Evolutionary conservation across 2,113 vertebrate genomes (phyloP).

Genomic region (Setophaga coronata): DNA sequence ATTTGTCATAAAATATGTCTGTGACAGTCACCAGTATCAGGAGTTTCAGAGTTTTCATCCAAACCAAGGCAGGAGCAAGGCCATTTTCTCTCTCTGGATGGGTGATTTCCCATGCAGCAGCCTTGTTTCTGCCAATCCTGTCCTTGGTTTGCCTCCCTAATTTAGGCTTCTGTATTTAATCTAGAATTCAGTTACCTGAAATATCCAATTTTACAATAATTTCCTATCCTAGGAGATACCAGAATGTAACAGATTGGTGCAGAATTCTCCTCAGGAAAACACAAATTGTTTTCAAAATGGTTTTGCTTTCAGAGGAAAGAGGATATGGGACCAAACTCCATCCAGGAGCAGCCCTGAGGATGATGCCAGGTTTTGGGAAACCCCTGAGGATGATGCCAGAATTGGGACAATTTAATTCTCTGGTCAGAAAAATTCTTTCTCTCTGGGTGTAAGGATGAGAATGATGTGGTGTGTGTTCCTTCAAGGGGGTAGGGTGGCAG

Average conservation of each 20-base stretch:
- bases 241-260: background rate
- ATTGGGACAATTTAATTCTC: background rate
- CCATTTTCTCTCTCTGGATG: background rate
- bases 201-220: background rate
- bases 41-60: background rate
- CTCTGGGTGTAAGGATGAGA: background rate
- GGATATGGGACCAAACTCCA: background rate
- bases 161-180: background rate
- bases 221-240: background rate
- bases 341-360: background rate
- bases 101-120: background rate
- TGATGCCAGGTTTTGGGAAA: background rate
- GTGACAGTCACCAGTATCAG: no score
- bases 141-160: background rate
- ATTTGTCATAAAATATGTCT: no score
- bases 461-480: accelerated
- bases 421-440: background rate
- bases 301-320: background rate
- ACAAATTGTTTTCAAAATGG: background rate
- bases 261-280: background rate
- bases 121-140: background rate
- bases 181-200: background rate
- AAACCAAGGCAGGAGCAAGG: background rate
- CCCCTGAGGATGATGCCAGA: background rate
- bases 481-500: background rate